Evolutionary conservation across 2,113 vertebrate species (phyloP), one percentile per base, ranked within the genome.

Genomic region (Meleagris gallopavo): DNA sequence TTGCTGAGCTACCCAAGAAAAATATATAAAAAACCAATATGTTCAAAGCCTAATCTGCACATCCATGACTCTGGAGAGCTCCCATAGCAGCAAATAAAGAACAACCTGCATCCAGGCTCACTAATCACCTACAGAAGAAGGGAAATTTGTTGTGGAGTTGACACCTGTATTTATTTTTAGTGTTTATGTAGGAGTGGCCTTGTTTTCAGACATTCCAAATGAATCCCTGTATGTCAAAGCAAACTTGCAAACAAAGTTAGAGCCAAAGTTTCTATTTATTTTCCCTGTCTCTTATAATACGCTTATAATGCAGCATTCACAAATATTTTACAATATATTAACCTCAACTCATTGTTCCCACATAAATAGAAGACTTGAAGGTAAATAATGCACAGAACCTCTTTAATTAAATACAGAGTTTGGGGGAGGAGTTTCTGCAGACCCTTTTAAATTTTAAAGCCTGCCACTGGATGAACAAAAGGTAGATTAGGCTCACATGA

Each of bases 401-500:
- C 85, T 94, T 94, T 95, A 97, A 97, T 97, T 97, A 96, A 97
- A 85, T 77, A 88, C 90, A 83, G 64, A 64, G 86, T 74, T 17
- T 82, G 64, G 30, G 38, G 92, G 88, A 96, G 88, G 83, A 86
- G 92, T 88, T 94, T 93, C 91, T 91, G 72, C 83, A 94, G 89
- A 86, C 87, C 85, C 57, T 91, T 96, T 97, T 96, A 94, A 95
- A 95, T 62, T 90, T 93, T 95, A 95, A 95, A 96, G 83, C 90
- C 72, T 97, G 86, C 72, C 90, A 95, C 94, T 83, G 87, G 88
- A 93, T 90, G 94, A 96, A 97, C 92, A 97, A 97, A 97, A 97
- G 92, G 88, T 97, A 96, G 93, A 95, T 97, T 97, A 97, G 92
- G 92, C 92, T 95, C 96, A 97, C 95, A 94, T 95, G 85, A 91